These are phyloP conservation scores for Chiloscyllium plagiosum DNA, from an alignment of 2,113 vertebrate genomes.

Conservation along the genomic window DNA sequence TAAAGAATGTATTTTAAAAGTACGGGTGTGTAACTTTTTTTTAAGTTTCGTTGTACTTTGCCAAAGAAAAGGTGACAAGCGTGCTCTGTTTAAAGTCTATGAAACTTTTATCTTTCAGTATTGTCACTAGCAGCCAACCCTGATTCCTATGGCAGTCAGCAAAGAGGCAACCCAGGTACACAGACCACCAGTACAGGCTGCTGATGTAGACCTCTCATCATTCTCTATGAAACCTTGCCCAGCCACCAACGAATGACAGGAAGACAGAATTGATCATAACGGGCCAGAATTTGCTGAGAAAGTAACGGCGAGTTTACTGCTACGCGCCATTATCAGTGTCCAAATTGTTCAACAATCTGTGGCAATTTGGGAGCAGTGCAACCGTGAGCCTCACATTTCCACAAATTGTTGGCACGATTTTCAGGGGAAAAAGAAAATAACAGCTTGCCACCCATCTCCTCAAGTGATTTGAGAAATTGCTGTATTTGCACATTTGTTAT, in stretches of 20 bases:
- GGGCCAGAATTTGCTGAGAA: background rate
- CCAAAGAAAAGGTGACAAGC: background rate
- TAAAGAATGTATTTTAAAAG: slow-evolving; percentile 29
- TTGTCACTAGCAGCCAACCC: background rate
- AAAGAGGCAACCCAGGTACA: background rate
- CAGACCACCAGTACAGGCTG: background rate
- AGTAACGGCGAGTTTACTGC: background rate
- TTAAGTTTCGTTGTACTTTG: background rate
- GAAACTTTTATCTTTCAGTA: background rate
- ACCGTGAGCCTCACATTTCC: background rate
- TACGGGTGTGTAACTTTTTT: background rate
- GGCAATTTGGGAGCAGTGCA: background rate
- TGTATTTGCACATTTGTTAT: background rate
- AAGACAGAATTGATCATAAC: background rate
- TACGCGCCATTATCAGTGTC: background rate
- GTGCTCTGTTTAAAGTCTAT: background rate
- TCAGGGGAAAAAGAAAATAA: background rate
- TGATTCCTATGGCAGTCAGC: background rate
- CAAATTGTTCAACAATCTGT: background rate
- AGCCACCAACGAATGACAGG: background rate
- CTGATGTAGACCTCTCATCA: background rate
- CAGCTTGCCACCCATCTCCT: background rate
- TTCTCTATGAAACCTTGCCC: background rate
- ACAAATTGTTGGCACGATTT: background rate
- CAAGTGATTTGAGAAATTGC: background rate